A percentile compares a stretch with the other conserved stretches of the same genome.
phyloP scores from a whole-genome alignment of 2,888 invertebrate genomes.

The Amiota minor region DNA sequence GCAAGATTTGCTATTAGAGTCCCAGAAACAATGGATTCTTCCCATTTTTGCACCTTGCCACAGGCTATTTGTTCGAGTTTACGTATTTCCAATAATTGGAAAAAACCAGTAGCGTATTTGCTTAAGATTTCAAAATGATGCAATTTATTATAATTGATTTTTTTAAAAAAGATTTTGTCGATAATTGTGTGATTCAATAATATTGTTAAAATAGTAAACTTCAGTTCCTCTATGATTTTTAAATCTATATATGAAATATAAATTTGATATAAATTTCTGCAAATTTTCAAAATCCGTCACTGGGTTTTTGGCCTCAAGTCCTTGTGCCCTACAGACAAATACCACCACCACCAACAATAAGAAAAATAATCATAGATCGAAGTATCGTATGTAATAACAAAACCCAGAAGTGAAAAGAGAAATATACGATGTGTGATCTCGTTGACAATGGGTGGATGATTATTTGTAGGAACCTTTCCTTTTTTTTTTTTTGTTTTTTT shows the following conservation, averaged over 20 bases:
- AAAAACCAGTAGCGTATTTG: slow-evolving; percentile 23
- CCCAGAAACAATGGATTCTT: slow-evolving; percentile 57
- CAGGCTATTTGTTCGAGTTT: slow-evolving; percentile 39
- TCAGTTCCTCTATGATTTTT: too few species aligned
- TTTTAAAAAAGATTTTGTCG: too few species aligned
- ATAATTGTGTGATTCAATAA: too few species aligned
- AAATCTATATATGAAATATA: too few species aligned
- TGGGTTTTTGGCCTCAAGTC: slow-evolving; percentile 46
- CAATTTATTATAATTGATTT: too few species aligned
- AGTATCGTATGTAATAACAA: slow-evolving; percentile 45
- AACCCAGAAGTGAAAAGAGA: slow-evolving; percentile 51
- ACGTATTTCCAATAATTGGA: not conserved
- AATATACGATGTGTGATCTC: slow-evolving; percentile 71
- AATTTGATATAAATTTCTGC: too few species aligned
- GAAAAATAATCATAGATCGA: slow-evolving; percentile 40
- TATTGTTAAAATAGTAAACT: too few species aligned
- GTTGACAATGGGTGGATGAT: slow-evolving; percentile 68
- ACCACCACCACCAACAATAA: slow-evolving; percentile 33
- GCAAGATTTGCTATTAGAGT: slow-evolving; percentile 29
- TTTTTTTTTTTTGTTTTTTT: slow-evolving; percentile 34
- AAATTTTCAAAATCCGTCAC: slow-evolving; percentile 31
- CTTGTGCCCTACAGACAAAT: slow-evolving; percentile 37
- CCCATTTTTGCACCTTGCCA: slow-evolving; percentile 71
- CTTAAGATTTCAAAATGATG: too few species aligned
- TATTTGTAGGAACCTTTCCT: slow-evolving; percentile 42